Percentiles rank a stretch among this genome's conserved stretches.
Evolutionary conservation across 2,888 invertebrate genomes (phyloP).

Genomic region (Eupithecia subfuscata): DNA sequence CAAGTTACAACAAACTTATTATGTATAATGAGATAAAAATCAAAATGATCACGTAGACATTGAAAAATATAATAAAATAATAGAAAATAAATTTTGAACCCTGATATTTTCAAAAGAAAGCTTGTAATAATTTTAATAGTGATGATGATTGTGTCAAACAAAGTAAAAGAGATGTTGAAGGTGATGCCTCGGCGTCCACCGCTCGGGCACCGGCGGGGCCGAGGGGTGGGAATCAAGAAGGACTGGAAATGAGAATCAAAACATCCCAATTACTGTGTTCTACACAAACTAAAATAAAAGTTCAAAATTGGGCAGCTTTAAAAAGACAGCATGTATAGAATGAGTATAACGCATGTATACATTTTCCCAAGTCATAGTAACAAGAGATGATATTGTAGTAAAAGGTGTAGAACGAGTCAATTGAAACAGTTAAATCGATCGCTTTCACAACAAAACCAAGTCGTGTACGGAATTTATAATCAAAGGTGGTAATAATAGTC

Average conservation of each 20-base stretch:
- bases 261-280: conserved; percentile 51
- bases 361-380: neutral
- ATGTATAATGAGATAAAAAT: neutral
- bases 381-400: conserved; percentile 55
- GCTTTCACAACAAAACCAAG: conserved; percentile 67
- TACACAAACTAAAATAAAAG: conserved; percentile 23
- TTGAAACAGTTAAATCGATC: conserved; percentile 46
- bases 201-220: conserved; percentile 68
- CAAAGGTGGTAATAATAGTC: conserved; percentile 5
- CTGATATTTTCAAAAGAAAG: neutral
- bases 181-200: conserved; percentile 52
- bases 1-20: too few species aligned
- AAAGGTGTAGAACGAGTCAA: conserved; percentile 59
- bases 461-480: conserved; percentile 46
- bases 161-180: conserved; percentile 42
- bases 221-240: conserved; percentile 45
- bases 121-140: conserved; percentile 15
- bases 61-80: neutral
- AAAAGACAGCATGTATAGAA: neutral
- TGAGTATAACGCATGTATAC: too few species aligned
- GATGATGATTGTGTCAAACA: conserved; percentile 43
- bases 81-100: neutral
- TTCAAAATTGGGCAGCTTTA: neutral
- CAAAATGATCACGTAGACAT: neutral
- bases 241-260: conserved; percentile 30